A percentile compares a stretch with the other conserved stretches of the same genome.
phyloP scores from a whole-genome alignment of 1,140 invertebrate species.

The Drusus annulatus region DNA sequence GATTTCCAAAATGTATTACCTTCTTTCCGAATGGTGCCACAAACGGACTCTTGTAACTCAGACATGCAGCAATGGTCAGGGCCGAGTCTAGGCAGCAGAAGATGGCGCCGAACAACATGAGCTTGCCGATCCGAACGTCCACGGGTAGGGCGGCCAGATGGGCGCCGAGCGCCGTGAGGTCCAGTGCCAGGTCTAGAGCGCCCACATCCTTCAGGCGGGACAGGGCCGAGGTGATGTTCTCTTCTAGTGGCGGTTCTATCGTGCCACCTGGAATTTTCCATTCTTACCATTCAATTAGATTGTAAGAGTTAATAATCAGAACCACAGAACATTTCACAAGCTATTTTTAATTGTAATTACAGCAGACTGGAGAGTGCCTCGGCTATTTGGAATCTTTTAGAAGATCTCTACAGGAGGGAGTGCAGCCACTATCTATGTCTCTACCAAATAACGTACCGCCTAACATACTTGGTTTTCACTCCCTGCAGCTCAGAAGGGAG shows the following conservation, averaged over 20 bases:
- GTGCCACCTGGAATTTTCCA: constrained; percentile 71
- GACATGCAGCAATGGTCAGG: constrained; percentile 91
- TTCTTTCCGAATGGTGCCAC: constrained; percentile 83
- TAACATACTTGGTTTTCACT: too few relatives aligned
- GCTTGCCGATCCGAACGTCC: constrained; percentile 91
- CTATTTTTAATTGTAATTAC: too few relatives aligned
- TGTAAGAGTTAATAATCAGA: background rate
- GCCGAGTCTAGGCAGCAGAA: constrained; percentile 95
- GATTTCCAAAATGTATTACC: too few relatives aligned
- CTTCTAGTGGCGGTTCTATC: constrained; percentile 86
- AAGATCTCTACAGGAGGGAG: too few relatives aligned
- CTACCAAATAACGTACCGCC: too few relatives aligned
- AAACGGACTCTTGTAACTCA: constrained; percentile 91
- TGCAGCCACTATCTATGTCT: too few relatives aligned
- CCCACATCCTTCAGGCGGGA: constrained; percentile 86
- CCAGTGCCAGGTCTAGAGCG: constrained; percentile 84
- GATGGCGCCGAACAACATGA: constrained; percentile 92
- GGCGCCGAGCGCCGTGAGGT: constrained; percentile 90
- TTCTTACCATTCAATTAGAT: too few relatives aligned
- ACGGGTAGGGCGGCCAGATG: constrained; percentile 92
- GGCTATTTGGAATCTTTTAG: too few relatives aligned
- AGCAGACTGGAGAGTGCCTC: too few relatives aligned
- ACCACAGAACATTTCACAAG: too few relatives aligned
- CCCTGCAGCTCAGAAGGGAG: too few relatives aligned
- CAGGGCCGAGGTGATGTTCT: constrained; percentile 85